Conservation (phyloP, 2,113 vertebrate genomes). For the Clinocottus analis region DNA sequence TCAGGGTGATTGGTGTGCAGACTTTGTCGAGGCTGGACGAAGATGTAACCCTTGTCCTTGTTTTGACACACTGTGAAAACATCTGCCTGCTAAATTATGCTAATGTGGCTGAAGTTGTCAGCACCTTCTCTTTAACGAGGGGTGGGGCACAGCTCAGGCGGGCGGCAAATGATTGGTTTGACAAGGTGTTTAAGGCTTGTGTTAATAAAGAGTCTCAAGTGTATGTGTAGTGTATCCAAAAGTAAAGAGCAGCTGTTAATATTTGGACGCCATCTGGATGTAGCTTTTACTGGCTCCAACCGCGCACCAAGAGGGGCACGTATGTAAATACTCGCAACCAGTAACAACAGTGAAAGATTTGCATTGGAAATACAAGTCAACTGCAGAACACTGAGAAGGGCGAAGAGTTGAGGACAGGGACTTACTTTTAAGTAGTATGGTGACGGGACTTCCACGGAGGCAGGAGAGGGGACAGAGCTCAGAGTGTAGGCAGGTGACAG, state of each 20-base stretch:
- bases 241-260: constrained; percentile 70
- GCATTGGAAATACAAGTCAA: constrained; percentile 62
- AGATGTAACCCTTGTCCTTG: constrained; percentile 63
- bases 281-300: constrained; percentile 6
- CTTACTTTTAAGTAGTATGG: constrained; percentile 91
- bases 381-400: constrained; percentile 39
- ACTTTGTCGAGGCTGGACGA: constrained; percentile 32
- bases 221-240: constrained; percentile 19
- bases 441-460: constrained; percentile 81
- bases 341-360: constrained; percentile 43
- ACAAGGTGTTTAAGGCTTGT: constrained; percentile 79
- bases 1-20: constrained; percentile 22
- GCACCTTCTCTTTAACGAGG: constrained; percentile 68
- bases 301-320: neutral
- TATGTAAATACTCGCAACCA: constrained; percentile 45
- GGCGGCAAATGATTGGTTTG: constrained; percentile 70
- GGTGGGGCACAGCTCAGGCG: constrained; percentile 45
- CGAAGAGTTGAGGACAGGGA: constrained; percentile 31
- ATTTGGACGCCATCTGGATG: constrained; percentile 64
- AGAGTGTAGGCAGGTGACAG: constrained; percentile 87
- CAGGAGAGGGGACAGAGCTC: constrained; percentile 86
- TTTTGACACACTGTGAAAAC: constrained; percentile 69
- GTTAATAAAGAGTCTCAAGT: constrained; percentile 65
- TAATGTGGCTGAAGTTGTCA: constrained; percentile 76
- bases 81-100: constrained; percentile 77